Base-by-base conservation (phyloP, 2,113 vertebrate genomes). In the Montifringilla adamsi region DNA sequence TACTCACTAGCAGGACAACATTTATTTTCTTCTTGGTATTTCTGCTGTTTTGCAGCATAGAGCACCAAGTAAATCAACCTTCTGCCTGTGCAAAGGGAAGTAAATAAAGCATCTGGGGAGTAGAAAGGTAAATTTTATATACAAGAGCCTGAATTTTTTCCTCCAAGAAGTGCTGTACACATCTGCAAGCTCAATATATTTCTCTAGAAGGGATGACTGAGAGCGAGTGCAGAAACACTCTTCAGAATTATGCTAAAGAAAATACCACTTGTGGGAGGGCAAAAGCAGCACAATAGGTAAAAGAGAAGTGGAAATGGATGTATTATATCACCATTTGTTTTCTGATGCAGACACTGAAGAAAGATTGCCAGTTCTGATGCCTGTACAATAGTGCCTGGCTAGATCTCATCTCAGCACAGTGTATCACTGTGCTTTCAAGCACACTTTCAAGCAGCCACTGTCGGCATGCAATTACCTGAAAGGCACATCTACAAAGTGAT, bases 241-340 rank as follows among this genome's bases (percentile, higher is more conserved):
- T 77, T 80, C 69, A 84, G 47, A 72, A 60, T 52, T 84, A 60
- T 49, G 31, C 24, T 56, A 41, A 80, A 63, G 68, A 77, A 93
- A 92, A 64, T 28, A 35, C 16, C 43, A 64, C 69, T 64, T 75
- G n/a, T 84, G 44, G 41, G 92, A 92, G 60, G 66, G 58, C 37
- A 87, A 87, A 80, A 78, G 35, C 47, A 87, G 30, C 43, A 75
- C 53, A 84, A 58, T 11, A 55, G 53, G 59, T 60, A 76, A 75
- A 92, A 62, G 33, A 81, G 39, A 75, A 69, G 62, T 56, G 49
- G 41, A 94, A 77, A 89, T 78, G 11, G 9, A 39, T 70, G 10
- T 20, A 81, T 81, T 81, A 49, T 31, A 91, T 91, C 62, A 89
- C 81, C 85, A 70, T 93, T 97, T 97, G 96, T 96, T 95, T 94